Conservation (phyloP, 53 echinoderm and acorn worm species). For the Holothuria scabra region DNA sequence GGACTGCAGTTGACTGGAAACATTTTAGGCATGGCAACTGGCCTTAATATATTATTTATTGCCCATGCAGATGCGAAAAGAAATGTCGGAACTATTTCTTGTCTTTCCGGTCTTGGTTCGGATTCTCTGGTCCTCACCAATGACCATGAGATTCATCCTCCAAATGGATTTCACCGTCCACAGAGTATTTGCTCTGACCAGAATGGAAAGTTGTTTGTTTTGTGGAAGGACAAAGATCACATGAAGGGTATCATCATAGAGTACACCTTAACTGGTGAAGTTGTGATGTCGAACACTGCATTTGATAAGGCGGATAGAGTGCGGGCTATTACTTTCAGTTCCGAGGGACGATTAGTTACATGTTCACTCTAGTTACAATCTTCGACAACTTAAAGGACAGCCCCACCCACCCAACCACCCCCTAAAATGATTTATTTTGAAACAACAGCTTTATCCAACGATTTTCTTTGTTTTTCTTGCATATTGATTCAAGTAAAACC, state of each 20-base stretch:
- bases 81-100: conserved; percentile 1
- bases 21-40: not conserved
- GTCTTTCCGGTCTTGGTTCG: not conserved
- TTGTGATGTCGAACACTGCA: not conserved
- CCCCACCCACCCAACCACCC: no score
- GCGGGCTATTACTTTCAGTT: conserved; percentile 3
- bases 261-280: not conserved
- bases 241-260: not conserved
- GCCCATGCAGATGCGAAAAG: not conserved
- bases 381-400: no score
- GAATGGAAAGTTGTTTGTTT: not conserved
- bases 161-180: conserved; percentile 20
- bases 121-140: not conserved
- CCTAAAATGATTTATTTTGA: no score
- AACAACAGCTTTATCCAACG: no score
- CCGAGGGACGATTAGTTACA: conserved; percentile 4
- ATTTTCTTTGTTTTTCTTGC: no score
- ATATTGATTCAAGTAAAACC: no score
- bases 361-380: not conserved
- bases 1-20: not conserved
- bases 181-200: conserved; percentile 8
- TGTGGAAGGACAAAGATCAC: conserved; percentile 23
- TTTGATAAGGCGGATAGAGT: conserved; percentile 5
- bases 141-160: not conserved
- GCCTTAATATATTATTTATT: not conserved